These are phyloP conservation scores for Invenusta paracnida DNA, from an alignment of 2,888 invertebrate species.

Conservation along the genomic window DNA sequence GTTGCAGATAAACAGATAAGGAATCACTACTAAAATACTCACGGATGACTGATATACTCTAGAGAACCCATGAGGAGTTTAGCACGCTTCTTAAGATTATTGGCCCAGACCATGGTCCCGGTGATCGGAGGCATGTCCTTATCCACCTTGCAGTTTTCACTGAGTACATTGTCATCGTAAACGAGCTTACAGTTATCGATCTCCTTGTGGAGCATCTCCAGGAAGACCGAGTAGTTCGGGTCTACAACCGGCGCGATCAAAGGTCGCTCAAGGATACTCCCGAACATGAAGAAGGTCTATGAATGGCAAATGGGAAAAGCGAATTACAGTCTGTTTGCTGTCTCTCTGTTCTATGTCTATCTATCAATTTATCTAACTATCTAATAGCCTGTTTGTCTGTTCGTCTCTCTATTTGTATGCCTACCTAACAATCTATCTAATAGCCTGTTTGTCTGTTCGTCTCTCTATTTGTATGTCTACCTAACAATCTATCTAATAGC, in stretches of 20 bases:
- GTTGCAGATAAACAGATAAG: not conserved
- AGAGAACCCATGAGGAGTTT: conserved; percentile 10
- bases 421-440: no score
- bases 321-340: no score
- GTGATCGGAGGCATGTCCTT: conserved; percentile 35
- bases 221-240: conserved; percentile 4
- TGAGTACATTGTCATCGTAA: conserved; percentile 33
- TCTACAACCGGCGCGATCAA: not conserved
- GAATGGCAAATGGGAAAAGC: no score
- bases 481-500: no score
- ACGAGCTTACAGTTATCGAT: conserved; percentile 39
- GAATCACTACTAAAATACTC: not conserved
- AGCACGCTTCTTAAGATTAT: conserved; percentile 6
- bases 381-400: no score
- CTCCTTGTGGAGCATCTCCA: conserved; percentile 37
- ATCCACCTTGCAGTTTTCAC: not conserved
- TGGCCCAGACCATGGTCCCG: conserved; percentile 39
- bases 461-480: no score
- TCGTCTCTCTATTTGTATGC: no score
- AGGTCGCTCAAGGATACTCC: conserved; percentile 28
- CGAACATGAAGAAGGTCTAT: conserved; percentile 39
- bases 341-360: no score
- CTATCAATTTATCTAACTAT: no score
- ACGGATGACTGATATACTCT: conserved; percentile 5
- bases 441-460: no score